Conservation (phyloP, 1,140 invertebrate species). For the Bombus polaris region DNA sequence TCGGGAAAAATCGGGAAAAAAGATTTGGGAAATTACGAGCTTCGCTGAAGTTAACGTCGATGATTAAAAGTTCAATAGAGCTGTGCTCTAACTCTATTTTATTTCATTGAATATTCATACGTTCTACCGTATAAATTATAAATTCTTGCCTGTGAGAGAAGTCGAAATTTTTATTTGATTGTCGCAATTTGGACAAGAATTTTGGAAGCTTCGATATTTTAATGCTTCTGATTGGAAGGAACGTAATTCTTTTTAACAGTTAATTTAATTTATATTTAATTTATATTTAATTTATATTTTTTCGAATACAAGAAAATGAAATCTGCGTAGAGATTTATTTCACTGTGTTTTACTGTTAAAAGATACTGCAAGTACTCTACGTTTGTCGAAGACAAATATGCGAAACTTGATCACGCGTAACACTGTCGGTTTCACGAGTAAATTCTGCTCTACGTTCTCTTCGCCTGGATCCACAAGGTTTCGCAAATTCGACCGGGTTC, state of each 20-base stretch:
- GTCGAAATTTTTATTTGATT: neutral
- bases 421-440: too few species aligned
- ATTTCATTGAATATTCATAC: neutral
- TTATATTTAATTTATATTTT: too few species aligned
- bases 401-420: too few species aligned
- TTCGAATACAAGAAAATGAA: too few species aligned
- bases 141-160: too few species aligned
- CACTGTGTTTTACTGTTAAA: too few species aligned
- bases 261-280: too few species aligned
- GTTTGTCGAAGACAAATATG: too few species aligned
- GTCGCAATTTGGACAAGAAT: neutral
- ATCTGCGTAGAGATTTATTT: too few species aligned
- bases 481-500: constrained; percentile 64
- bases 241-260: neutral
- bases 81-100: neutral
- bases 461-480: constrained; percentile 14
- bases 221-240: neutral
- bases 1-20: constrained; percentile 21
- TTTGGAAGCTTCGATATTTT: neutral
- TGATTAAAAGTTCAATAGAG: neutral
- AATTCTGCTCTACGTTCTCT: neutral
- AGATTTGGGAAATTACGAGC: neutral
- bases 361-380: too few species aligned
- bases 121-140: too few species aligned
- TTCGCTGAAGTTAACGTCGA: neutral